Evolutionary conservation across 2,113 vertebrate genomes (phyloP).

Genomic region (Calyptommatus sinebrachiatus): DNA sequence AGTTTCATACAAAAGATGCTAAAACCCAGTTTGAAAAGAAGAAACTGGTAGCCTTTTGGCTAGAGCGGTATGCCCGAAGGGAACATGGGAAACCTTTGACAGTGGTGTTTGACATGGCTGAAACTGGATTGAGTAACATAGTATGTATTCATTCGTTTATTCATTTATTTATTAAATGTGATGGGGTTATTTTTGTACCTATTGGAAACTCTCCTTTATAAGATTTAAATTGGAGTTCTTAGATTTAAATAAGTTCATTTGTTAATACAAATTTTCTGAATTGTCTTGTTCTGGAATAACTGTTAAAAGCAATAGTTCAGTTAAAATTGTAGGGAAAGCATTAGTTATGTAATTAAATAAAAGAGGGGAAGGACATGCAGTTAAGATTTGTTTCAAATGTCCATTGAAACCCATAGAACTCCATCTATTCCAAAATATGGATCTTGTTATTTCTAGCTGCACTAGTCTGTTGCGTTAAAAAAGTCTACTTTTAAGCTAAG

Average conservation of each 20-base stretch:
- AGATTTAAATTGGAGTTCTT: not conserved
- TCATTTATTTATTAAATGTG: slow-evolving; percentile 23
- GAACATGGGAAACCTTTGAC: slow-evolving; percentile 93
- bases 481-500: not conserved
- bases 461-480: not conserved
- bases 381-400: not conserved
- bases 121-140: slow-evolving; percentile 90
- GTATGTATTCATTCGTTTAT: slow-evolving; percentile 75
- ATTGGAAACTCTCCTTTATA: not conserved
- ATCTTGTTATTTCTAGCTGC: not conserved
- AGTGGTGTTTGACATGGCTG: slow-evolving; percentile 93
- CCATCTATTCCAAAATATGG: not conserved
- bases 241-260: slow-evolving; percentile 7
- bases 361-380: not conserved
- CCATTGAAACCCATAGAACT: not conserved
- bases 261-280: slow-evolving; percentile 10
- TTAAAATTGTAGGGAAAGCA: not conserved
- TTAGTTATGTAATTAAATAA: not conserved
- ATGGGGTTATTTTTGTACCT: slow-evolving; percentile 1
- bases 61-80: slow-evolving; percentile 90
- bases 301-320: not conserved
- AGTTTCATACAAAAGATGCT: slow-evolving; percentile 85
- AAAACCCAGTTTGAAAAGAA: slow-evolving; percentile 89
- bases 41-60: slow-evolving; percentile 94
- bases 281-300: slow-evolving; percentile 1